Evolutionary conservation across 30 jellyfish, hydroid and myxozoan genomes (phyloP).

Genomic region (Aurelia aurita): DNA sequence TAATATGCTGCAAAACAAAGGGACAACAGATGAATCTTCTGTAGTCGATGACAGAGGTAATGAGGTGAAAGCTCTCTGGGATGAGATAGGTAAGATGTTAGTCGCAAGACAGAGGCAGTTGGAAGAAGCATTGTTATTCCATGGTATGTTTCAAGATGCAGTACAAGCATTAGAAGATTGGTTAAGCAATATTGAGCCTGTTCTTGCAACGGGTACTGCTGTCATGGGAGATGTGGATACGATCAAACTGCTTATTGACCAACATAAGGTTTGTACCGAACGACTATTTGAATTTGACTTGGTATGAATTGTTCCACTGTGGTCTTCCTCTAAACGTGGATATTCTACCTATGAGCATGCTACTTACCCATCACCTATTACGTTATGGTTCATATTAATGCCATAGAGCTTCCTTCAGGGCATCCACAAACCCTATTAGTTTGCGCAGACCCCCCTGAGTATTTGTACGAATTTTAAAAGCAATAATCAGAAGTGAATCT

Average conservation of each 20-base stretch:
- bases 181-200: slow-evolving; percentile 86
- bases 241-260: slow-evolving; percentile 89
- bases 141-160: slow-evolving; percentile 99
- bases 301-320: no score
- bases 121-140: slow-evolving; percentile 96
- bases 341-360: no score
- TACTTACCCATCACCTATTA: no score
- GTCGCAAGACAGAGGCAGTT: slow-evolving; percentile 91
- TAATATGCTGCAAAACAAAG: slow-evolving; percentile 70
- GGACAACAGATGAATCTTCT: slow-evolving; percentile 76
- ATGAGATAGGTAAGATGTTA: slow-evolving; percentile 78
- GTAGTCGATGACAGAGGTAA: slow-evolving; percentile 78
- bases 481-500: no score
- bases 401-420: no score
- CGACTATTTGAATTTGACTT: neutral
- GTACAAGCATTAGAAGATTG: slow-evolving; percentile 92
- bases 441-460: no score
- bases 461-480: no score
- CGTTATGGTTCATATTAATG: no score
- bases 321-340: no score
- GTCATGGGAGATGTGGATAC: slow-evolving; percentile 99
- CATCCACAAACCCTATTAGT: no score
- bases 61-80: slow-evolving; percentile 86
- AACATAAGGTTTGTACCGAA: slow-evolving; percentile 66
- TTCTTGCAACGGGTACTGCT: slow-evolving; percentile 87